A percentile compares a stretch with the other conserved stretches of the same genome.
Conservation (phyloP, 2,888 invertebrate genomes). For the Lithophane leautieri region DNA sequence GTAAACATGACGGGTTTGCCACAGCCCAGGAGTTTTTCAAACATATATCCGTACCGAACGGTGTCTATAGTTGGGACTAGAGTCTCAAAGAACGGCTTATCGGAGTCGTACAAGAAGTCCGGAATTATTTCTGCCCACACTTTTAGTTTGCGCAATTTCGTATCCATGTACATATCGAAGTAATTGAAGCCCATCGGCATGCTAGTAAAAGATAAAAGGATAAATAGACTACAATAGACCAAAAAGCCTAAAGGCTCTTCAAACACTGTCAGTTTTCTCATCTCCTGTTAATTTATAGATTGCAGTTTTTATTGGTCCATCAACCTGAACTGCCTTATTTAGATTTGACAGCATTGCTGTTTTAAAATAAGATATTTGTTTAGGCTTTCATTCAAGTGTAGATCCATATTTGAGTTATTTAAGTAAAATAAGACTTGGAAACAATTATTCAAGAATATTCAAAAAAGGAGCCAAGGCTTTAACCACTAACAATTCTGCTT, state of each 20-base stretch:
- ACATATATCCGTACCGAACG: slow-evolving; percentile 95
- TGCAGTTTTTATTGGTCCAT: neutral
- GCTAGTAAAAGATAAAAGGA: slow-evolving; percentile 80
- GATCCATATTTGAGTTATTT: neutral
- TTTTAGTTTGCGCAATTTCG: slow-evolving; percentile 92
- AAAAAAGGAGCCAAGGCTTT: neutral
- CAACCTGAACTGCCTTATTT: neutral
- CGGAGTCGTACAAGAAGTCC: slow-evolving; percentile 92
- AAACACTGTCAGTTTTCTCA: neutral
- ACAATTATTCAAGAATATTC: neutral
- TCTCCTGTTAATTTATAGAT: neutral
- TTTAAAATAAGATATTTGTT: neutral
- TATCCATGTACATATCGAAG: slow-evolving; percentile 95
- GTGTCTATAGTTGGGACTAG: slow-evolving; percentile 98
- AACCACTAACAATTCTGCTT: slow-evolving; percentile 89
- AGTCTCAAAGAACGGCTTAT: slow-evolving; percentile 96
- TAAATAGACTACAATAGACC: neutral
- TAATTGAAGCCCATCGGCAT: slow-evolving; percentile 92
- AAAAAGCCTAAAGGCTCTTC: neutral
- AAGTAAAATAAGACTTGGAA: neutral
- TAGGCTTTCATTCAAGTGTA: neutral
- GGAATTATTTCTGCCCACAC: slow-evolving; percentile 95
- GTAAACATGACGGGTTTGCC: slow-evolving; percentile 96
- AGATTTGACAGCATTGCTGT: too few relatives aligned
- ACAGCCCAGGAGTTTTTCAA: slow-evolving; percentile 93